phyloP scores from a whole-genome alignment of 2,888 invertebrate species.

The Platerodrilus igneus region DNA sequence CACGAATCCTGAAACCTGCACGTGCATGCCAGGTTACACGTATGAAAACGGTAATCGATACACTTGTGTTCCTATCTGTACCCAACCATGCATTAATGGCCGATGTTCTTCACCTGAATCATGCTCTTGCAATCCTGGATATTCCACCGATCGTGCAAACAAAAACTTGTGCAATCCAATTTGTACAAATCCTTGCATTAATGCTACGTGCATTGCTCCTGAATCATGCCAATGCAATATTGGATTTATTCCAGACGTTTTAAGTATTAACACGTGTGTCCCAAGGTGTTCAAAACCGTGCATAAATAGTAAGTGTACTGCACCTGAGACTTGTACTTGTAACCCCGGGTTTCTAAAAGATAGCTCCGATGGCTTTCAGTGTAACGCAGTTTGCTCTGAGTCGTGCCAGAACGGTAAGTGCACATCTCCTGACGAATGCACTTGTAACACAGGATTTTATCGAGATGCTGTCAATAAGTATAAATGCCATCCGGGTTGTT shows the following conservation, averaged over 20 bases:
- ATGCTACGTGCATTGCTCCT: conserved; percentile 46
- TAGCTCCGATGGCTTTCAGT: conserved; percentile 10
- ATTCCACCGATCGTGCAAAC: conserved; percentile 26
- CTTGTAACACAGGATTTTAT: conserved; percentile 58
- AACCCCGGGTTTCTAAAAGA: conserved; percentile 10
- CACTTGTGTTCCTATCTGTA: conserved; percentile 27
- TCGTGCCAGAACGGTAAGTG: conserved; percentile 17
- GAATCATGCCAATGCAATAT: conserved; percentile 44
- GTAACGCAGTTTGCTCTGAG: conserved; percentile 15
- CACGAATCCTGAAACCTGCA: conserved; percentile 30
- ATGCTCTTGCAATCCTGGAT: conserved; percentile 44
- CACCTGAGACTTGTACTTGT: neutral
- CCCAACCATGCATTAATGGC: conserved; percentile 25
- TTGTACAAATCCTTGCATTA: conserved; percentile 53
- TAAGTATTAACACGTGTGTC: conserved; percentile 40
- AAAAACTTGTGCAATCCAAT: conserved; percentile 40
- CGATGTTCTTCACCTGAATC: conserved; percentile 26
- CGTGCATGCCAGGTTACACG: conserved; percentile 29
- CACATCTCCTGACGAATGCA: conserved; percentile 47
- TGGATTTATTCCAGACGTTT: conserved; percentile 45
- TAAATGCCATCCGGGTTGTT: conserved; percentile 57
- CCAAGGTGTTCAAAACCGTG: conserved; percentile 60
- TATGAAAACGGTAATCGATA: conserved; percentile 23
- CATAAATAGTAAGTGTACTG: conserved; percentile 57
- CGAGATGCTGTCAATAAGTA: conserved; percentile 55